phyloP scores from a whole-genome alignment of 2,113 vertebrate genomes.

The Myrmecobius fasciatus region DNA sequence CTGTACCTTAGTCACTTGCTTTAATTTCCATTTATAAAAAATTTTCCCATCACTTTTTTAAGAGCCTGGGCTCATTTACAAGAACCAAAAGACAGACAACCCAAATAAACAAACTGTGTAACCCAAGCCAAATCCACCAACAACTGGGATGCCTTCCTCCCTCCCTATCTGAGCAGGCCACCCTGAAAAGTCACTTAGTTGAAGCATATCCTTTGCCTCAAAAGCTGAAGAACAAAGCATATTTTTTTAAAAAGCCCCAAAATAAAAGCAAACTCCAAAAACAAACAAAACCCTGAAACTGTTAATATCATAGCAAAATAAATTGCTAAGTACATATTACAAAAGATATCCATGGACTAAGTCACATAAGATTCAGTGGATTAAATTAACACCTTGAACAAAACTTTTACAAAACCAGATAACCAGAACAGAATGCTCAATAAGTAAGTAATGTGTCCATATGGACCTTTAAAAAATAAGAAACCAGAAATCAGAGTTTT shows the following conservation, averaged over 20 bases:
- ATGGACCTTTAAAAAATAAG: not conserved
- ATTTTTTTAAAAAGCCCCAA: conserved; percentile 11
- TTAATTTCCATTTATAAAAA: conserved; percentile 63
- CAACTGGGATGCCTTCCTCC: conserved; percentile 33
- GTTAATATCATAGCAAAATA: conserved; percentile 15
- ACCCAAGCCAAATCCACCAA: conserved; percentile 55
- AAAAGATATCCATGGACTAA: not conserved
- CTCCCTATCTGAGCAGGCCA: conserved; percentile 51
- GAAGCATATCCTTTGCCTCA: conserved; percentile 11
- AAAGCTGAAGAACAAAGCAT: conserved; percentile 39
- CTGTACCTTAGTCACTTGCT: conserved; percentile 25
- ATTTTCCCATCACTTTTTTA: conserved; percentile 61
- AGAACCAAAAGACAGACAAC: conserved; percentile 56
- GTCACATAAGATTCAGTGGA: conserved; percentile 17
- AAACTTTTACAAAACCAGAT: conserved; percentile 31
- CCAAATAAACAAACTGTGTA: conserved; percentile 69
- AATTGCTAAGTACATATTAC: not conserved
- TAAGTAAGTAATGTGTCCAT: not conserved
- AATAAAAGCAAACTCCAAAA: not conserved
- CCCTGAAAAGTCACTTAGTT: conserved; percentile 40
- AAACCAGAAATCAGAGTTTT: not conserved
- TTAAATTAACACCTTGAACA: conserved; percentile 28
- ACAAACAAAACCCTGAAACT: not conserved
- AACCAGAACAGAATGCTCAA: conserved; percentile 2
- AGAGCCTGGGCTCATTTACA: conserved; percentile 69